Evolutionary conservation across 1,140 invertebrate genomes (phyloP).

Genomic region (Drosophila trapezifrons): DNA sequence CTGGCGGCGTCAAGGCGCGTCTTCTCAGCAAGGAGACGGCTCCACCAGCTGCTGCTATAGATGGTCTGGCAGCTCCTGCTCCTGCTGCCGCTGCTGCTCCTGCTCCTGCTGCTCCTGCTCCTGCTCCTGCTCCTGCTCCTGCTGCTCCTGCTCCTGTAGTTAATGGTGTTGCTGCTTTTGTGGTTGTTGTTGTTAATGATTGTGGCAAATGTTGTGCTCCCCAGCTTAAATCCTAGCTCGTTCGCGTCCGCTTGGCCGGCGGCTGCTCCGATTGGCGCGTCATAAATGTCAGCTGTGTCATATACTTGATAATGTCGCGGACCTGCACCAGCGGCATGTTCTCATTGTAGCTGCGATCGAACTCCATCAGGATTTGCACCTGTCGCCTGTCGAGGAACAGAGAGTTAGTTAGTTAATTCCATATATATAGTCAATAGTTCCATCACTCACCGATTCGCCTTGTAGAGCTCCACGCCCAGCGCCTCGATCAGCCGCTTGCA

Average conservation of each 20-base stretch:
- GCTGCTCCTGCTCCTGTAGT: slow-evolving; percentile 23
- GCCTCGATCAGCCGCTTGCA: slow-evolving; percentile 92
- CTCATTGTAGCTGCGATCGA: slow-evolving; percentile 88
- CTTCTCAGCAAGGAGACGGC: slow-evolving; percentile 9
- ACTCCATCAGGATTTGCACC: slow-evolving; percentile 89
- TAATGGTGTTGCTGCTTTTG: slow-evolving; percentile 22
- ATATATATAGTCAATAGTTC: too few species aligned
- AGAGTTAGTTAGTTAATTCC: too few species aligned
- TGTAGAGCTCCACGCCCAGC: slow-evolving; percentile 90
- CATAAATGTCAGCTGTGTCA: slow-evolving; percentile 94
- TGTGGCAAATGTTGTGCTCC: slow-evolving; percentile 83
- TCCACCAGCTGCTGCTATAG: slow-evolving; percentile 13
- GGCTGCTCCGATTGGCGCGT: slow-evolving; percentile 85
- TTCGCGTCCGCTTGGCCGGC: slow-evolving; percentile 78
- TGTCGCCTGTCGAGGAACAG: slow-evolving; percentile 88
- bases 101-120: slow-evolving; percentile 28
- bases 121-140: slow-evolving; percentile 28
- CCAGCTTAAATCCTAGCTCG: slow-evolving; percentile 84
- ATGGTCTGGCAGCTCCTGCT: slow-evolving; percentile 38
- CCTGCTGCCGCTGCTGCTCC: too few species aligned
- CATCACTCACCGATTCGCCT: slow-evolving; percentile 92
- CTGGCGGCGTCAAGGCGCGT: slow-evolving; percentile 43
- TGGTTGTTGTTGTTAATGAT: slow-evolving; percentile 35
- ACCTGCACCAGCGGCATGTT: slow-evolving; percentile 90
- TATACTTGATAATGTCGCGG: slow-evolving; percentile 91